phyloP scores from a whole-genome alignment of 1,140 invertebrate genomes.

The Psilanteris sp. region DNA sequence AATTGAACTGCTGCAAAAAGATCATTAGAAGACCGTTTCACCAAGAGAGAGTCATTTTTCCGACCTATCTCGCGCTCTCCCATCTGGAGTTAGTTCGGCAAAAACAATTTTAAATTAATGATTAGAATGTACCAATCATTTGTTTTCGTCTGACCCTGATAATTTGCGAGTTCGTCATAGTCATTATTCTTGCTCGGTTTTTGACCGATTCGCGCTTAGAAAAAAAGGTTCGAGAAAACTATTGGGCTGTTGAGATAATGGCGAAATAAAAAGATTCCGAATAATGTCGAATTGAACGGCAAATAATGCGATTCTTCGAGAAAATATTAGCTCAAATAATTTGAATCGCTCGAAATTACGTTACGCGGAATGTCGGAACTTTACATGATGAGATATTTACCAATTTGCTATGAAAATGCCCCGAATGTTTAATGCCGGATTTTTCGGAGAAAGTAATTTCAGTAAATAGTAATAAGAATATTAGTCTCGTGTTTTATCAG shows the following conservation, averaged over 20 bases:
- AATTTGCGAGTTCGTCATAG: conserved; percentile 66
- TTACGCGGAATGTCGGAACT: conserved; percentile 5
- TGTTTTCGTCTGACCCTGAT: conserved; percentile 56
- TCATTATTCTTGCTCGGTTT: conserved; percentile 68
- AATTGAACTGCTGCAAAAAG: conserved; percentile 10
- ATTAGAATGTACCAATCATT: conserved; percentile 53
- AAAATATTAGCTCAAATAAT: conserved; percentile 14
- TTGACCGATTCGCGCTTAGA: conserved; percentile 33
- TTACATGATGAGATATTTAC: background rate
- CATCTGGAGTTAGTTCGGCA: background rate
- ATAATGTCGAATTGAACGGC: conserved; percentile 1
- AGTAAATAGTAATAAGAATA: too few relatives aligned
- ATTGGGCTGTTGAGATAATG: conserved; percentile 35
- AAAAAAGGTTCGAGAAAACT: conserved; percentile 53
- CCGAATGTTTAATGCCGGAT: conserved; percentile 8
- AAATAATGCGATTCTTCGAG: background rate
- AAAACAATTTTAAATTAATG: conserved; percentile 43
- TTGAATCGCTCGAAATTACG: conserved; percentile 21
- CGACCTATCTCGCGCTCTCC: background rate
- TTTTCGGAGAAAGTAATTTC: too few relatives aligned
- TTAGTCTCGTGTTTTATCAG: too few relatives aligned
- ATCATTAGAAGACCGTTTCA: conserved; percentile 10
- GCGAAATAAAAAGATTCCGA: conserved; percentile 26
- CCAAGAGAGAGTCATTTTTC: conserved; percentile 1
- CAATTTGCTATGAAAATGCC: conserved; percentile 14